Percentiles rank a stretch among this genome's conserved stretches.
Evolutionary conservation across 53 echinoderm and acorn worm genomes (phyloP).

Genomic region (Antedon mediterranea): DNA sequence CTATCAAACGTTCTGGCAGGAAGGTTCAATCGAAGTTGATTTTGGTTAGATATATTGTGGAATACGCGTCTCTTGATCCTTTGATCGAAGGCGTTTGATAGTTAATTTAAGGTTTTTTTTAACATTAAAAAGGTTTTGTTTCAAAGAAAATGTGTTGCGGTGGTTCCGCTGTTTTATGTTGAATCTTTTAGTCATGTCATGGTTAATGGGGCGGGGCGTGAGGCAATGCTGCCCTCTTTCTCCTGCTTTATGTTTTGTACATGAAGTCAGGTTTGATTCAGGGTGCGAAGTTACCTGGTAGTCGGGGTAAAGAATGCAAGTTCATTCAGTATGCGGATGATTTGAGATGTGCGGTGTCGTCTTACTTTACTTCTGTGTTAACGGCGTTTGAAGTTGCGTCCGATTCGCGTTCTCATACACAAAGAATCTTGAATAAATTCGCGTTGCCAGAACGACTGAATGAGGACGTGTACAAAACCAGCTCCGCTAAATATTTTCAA

Average conservation of each 20-base stretch:
- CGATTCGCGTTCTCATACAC: neutral
- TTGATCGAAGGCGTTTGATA: neutral
- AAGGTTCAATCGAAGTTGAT: too few relatives aligned
- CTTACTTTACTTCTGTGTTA: neutral
- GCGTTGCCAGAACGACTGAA: too few relatives aligned
- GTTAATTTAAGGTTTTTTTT: too few relatives aligned
- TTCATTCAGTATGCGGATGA: neutral
- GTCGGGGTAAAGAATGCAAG: neutral
- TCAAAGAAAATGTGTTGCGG: too few relatives aligned
- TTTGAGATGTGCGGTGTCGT: neutral
- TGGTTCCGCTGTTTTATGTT: too few relatives aligned
- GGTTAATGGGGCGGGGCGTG: neutral
- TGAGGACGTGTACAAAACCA: too few relatives aligned
- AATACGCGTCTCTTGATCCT: too few relatives aligned
- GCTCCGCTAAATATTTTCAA: too few relatives aligned
- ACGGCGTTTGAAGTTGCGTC: neutral
- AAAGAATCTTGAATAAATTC: neutral
- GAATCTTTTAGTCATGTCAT: too few relatives aligned
- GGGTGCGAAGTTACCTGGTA: neutral
- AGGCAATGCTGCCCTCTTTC: neutral
- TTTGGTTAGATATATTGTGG: too few relatives aligned
- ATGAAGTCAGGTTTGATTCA: neutral
- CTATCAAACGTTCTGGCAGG: too few relatives aligned
- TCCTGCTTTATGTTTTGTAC: neutral
- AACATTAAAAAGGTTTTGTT: too few relatives aligned